Evolutionary conservation across 2,113 vertebrate genomes (phyloP), one percentile per base, ranked within the genome.

Genomic region (Muntiacus muntjak): DNA sequence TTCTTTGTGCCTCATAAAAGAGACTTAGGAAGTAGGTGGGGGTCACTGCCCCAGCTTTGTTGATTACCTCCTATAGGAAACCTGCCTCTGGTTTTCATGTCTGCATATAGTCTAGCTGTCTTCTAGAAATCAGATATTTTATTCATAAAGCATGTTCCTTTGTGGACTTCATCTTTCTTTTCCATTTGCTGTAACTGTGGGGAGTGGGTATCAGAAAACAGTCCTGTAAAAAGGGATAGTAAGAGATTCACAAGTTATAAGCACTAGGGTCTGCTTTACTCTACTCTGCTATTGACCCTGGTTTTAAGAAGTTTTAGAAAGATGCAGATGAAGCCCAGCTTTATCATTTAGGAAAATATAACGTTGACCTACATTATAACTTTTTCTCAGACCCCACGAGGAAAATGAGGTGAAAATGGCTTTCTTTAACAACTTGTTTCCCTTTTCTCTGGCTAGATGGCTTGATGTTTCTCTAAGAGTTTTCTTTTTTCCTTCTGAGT

Each of bases 1-100:
- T 94, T 67, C 86, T 98, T 97, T 64, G 93, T 93, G 52, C 60
- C 93, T 28, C n/a, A 43, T 96, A 54, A 92, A 97, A 94, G 96
- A 97, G 97, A 97, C 47, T 58, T 93, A 78, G 96, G 92, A 97
- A 96, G 90, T 91, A 94, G 87, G 83, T 62, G 74, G 87, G 52
- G 33, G 62, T 92, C 40, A 81, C 43, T 67, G 50, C 64, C 60
- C 74, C 6, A 36, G 89, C 78, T 88, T 95, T 89, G 84, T 17
- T 36, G 50, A 60, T 95, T 79, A 62, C 78, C 94, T 96, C 96
- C 91, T 97, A 1, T 91, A 89, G 89, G 91, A 94, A 91, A 82
- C 50, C 87, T 71, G 23, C 55, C 96, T 43, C 86, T 79, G 60
- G 71, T 89, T 79, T 95, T 88, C 82, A 67, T 58, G 36, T 74